A percentile compares a stretch with the other conserved stretches of the same genome.
These are phyloP conservation scores for Asbolus verrucosus DNA, from an alignment of 1,140 invertebrate genomes.

Conservation along the genomic window DNA sequence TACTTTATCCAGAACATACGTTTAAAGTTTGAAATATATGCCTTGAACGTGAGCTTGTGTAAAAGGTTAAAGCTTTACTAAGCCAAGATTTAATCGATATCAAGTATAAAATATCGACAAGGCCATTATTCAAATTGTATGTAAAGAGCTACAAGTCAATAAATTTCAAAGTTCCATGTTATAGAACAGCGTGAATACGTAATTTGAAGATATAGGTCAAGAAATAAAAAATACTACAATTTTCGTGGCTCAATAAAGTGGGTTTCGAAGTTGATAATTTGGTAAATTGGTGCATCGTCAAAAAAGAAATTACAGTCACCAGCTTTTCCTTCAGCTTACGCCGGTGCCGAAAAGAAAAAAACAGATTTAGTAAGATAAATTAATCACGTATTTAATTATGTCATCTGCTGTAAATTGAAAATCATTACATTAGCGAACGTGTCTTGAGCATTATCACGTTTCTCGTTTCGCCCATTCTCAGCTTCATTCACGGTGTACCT, in stretches of 20 bases:
- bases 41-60: conserved; percentile 10
- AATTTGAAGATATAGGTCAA: conserved; percentile 7
- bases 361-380: conserved; percentile 25
- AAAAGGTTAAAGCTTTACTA: conserved; percentile 1
- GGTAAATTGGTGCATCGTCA: no score
- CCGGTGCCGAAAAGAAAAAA: neutral
- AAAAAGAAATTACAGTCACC: no score
- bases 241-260: neutral
- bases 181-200: neutral
- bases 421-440: conserved; percentile 39
- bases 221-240: neutral
- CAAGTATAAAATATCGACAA: conserved; percentile 30
- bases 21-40: conserved; percentile 6
- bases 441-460: conserved; percentile 33
- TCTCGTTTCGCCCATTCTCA: conserved; percentile 35
- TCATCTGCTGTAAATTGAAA: conserved; percentile 35
- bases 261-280: no score
- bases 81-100: conserved; percentile 26
- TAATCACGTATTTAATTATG: conserved; percentile 36
- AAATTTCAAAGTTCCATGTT: conserved; percentile 19
- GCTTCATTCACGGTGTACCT: conserved; percentile 12
- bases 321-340: no score
- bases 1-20: conserved; percentile 1
- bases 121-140: conserved; percentile 22
- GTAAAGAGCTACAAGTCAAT: conserved; percentile 27